Conservation (phyloP, 2,888 invertebrate genomes). For the Rotaria macrura region DNA sequence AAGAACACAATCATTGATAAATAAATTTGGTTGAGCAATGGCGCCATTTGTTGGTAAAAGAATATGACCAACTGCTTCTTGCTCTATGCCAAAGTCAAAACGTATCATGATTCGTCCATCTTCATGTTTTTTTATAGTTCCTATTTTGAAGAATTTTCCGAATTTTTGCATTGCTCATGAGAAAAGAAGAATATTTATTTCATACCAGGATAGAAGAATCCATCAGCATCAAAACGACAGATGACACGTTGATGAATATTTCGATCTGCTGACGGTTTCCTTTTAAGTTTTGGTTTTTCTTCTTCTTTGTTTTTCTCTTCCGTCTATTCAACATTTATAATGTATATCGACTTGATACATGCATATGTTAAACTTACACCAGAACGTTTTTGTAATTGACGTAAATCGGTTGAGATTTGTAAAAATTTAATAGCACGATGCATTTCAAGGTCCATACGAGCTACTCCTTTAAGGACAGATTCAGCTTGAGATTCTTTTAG, state of each 20-base stretch:
- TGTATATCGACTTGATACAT: not conserved
- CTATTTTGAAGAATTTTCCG: not conserved
- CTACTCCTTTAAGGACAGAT: not conserved
- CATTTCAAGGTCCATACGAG: not conserved
- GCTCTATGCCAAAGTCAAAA: not conserved
- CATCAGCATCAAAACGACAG: not conserved
- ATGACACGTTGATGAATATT: not conserved
- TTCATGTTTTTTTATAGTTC: not conserved
- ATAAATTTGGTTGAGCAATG: not conserved
- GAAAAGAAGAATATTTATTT: not conserved
- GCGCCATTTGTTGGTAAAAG: not conserved
- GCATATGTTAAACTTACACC: not conserved
- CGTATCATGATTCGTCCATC: not conserved
- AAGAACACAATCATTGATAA: constrained; percentile 4
- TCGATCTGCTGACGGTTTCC: not conserved
- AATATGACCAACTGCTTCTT: not conserved
- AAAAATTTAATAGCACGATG: not conserved
- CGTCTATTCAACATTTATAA: not conserved
- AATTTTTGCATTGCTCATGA: not conserved
- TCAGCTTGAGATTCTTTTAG: not conserved
- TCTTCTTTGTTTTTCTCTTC: not conserved
- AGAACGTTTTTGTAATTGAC: not conserved
- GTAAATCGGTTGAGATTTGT: constrained; percentile 15
- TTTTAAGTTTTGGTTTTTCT: not conserved
- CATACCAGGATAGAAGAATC: not conserved